These are phyloP conservation scores for Lutjanus campechanus DNA, from an alignment of 2,797 vertebrate species.

Conservation along the genomic window DNA sequence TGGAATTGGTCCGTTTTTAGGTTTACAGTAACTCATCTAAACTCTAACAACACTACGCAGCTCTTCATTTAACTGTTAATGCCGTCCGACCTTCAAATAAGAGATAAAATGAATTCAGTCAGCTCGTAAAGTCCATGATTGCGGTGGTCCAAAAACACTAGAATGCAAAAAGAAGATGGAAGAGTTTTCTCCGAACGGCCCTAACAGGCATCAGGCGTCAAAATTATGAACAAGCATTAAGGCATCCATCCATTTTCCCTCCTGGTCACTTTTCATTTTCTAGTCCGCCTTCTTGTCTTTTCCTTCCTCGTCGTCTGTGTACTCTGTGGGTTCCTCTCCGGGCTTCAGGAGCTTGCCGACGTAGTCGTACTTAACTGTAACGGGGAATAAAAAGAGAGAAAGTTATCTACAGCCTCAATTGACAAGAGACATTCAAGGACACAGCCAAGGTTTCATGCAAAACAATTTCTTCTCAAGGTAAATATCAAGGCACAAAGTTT, in stretches of 20 bases:
- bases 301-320: constrained; percentile 94
- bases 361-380: constrained; percentile 94
- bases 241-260: constrained; percentile 44
- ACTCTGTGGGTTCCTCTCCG: constrained; percentile 93
- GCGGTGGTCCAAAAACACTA: constrained; percentile 32
- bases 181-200: constrained; percentile 24
- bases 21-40: constrained; percentile 1
- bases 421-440: background rate
- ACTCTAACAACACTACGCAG: background rate
- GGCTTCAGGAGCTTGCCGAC: constrained; percentile 95
- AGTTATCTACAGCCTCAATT: background rate
- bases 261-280: constrained; percentile 34
- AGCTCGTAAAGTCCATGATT: constrained; percentile 13
- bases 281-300: constrained; percentile 92
- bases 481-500: background rate
- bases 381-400: background rate
- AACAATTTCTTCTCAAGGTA: background rate
- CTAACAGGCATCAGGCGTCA: constrained; percentile 33
- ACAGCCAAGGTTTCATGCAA: background rate
- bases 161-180: constrained; percentile 15
- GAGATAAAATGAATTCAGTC: constrained; percentile 34
- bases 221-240: constrained; percentile 57
- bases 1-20: background rate
- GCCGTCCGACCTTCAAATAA: background rate
- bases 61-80: constrained; percentile 29